These are phyloP conservation scores for Lasioglossum baleicum DNA, from an alignment of 1,140 invertebrate genomes.

Conservation along the genomic window DNA sequence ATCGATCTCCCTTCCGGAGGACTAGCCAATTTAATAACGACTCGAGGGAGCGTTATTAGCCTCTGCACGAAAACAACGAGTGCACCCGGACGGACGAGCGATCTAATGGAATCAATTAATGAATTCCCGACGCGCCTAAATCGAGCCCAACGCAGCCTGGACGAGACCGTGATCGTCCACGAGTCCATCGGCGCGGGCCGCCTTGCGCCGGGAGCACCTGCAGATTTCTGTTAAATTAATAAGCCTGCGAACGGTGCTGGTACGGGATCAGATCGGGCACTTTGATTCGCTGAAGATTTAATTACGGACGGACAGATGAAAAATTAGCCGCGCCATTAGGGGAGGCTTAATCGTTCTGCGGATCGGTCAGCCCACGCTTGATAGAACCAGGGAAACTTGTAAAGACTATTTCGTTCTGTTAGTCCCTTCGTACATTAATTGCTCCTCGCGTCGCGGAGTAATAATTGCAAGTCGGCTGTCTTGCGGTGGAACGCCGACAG, in stretches of 20 bases:
- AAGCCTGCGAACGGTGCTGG: slow-evolving; percentile 1
- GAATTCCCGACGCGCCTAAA: background rate
- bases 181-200: no score
- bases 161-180: background rate
- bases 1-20: no score
- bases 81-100: background rate
- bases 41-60: background rate
- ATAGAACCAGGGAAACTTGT: no score
- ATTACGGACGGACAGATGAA: background rate
- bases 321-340: background rate
- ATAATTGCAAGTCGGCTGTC: no score
- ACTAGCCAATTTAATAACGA: no score
- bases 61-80: no score
- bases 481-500: no score
- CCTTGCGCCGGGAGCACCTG: slow-evolving; percentile 34
- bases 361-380: background rate
- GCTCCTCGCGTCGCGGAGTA: no score
- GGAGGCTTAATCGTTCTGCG: background rate
- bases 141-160: background rate
- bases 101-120: background rate
- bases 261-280: slow-evolving; percentile 10
- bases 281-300: slow-evolving; percentile 23
- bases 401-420: no score
- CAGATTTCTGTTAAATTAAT: slow-evolving; percentile 50
- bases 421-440: no score